Percentiles rank a stretch among this genome's conserved stretches.
phyloP scores from a whole-genome alignment of 2,113 vertebrate species.

The Chrysemys picta region DNA sequence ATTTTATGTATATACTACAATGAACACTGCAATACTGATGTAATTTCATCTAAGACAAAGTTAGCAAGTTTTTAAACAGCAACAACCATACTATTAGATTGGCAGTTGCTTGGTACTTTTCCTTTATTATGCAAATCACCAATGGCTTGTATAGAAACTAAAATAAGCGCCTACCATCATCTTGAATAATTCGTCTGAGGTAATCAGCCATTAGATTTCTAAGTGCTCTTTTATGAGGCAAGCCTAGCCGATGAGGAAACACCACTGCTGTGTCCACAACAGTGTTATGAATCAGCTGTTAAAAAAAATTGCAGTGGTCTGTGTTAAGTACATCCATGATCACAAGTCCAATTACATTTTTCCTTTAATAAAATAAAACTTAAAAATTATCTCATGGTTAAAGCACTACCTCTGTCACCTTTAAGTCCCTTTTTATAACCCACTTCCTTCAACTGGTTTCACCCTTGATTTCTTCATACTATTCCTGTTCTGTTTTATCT shows the following conservation, averaged over 20 bases:
- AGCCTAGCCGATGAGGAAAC: slow-evolving; percentile 83
- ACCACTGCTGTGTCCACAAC: slow-evolving; percentile 83
- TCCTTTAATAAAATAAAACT: neutral
- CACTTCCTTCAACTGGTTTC: neutral
- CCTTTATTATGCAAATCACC: neutral
- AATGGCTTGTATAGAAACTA: neutral
- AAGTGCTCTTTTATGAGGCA: slow-evolving; percentile 82
- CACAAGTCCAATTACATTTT: neutral
- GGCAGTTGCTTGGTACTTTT: neutral
- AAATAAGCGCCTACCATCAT: slow-evolving; percentile 77
- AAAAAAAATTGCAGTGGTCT: neutral
- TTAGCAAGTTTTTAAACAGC: neutral
- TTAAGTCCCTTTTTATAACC: neutral
- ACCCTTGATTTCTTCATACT: neutral
- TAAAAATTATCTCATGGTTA: neutral
- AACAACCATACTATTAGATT: neutral
- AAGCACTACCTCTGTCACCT: neutral
- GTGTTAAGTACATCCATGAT: neutral
- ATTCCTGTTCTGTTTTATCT: neutral
- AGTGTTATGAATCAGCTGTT: slow-evolving; percentile 81
- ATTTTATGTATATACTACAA: neutral
- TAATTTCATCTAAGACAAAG: neutral
- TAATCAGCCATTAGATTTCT: slow-evolving; percentile 81
- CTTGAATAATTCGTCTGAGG: slow-evolving; percentile 82
- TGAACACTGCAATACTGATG: neutral